These are phyloP conservation scores for Corythornis leucogaster DNA, from an alignment of 2,797 vertebrate genomes.

Conservation along the genomic window DNA sequence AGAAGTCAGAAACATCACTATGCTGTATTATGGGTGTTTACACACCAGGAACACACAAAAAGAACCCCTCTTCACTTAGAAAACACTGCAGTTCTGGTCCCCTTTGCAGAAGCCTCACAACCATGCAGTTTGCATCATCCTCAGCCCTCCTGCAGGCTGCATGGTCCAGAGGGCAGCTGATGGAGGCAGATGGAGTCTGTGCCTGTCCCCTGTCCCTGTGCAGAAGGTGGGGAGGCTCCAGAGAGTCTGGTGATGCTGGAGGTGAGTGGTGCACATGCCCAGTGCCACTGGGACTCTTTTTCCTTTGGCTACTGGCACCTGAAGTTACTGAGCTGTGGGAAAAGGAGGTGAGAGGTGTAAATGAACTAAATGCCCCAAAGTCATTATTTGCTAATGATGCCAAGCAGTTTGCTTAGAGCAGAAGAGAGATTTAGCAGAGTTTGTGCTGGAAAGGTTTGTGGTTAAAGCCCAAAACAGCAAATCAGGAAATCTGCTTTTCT, in stretches of 20 bases:
- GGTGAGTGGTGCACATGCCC: neutral
- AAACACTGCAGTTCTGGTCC: fast-evolving
- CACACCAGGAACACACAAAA: neutral
- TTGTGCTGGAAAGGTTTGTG: neutral
- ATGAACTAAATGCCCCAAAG: neutral
- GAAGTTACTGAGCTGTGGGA: neutral
- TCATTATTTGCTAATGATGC: neutral
- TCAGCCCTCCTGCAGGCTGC: neutral
- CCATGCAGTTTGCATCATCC: fast-evolving
- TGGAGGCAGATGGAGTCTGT: neutral
- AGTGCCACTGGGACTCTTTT: neutral
- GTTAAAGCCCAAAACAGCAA: neutral
- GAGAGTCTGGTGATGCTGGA: neutral
- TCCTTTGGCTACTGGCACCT: fast-evolving
- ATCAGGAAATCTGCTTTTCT: conserved; percentile 40
- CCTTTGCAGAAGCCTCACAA: neutral
- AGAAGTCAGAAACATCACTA: neutral
- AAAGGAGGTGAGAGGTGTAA: neutral
- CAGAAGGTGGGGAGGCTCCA: neutral
- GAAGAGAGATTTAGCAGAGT: neutral
- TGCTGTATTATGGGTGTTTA: neutral
- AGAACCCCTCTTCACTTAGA: neutral
- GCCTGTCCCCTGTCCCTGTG: too few relatives aligned
- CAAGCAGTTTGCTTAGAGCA: neutral
- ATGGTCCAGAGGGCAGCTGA: neutral